Evolutionary conservation across 1,140 invertebrate genomes (phyloP).

Genomic region (Anthonomus grandis): DNA sequence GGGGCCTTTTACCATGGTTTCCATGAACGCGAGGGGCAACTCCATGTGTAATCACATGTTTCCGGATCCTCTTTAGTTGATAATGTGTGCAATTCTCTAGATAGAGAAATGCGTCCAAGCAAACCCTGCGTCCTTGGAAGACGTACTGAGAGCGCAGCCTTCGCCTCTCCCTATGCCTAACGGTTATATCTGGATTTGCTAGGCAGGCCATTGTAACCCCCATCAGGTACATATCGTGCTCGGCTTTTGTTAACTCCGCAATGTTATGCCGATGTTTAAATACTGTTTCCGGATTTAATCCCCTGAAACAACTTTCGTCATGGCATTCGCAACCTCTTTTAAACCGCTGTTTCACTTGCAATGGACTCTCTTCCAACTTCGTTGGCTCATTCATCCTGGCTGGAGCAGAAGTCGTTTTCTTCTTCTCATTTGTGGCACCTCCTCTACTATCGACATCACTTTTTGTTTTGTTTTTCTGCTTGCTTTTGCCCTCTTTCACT

Average conservation of each 20-base stretch:
- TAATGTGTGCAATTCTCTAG: conserved; percentile 78
- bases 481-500: conserved; percentile 1
- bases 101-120: conserved; percentile 74
- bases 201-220: conserved; percentile 76
- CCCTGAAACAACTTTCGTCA: conserved; percentile 69
- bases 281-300: conserved; percentile 68
- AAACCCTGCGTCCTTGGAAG: conserved; percentile 71
- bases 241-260: conserved; percentile 60
- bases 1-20: conserved; percentile 76
- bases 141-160: conserved; percentile 71
- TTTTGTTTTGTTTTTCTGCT: conserved; percentile 37
- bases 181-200: conserved; percentile 69
- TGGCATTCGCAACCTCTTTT: conserved; percentile 72
- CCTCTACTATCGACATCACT: conserved; percentile 37
- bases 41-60: conserved; percentile 74
- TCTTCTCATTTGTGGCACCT: conserved; percentile 49
- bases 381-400: conserved; percentile 48
- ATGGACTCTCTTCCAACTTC: conserved; percentile 56
- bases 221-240: conserved; percentile 73
- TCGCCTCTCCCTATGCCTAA: conserved; percentile 67
- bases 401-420: conserved; percentile 42
- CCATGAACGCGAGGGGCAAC: conserved; percentile 73
- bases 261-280: conserved; percentile 74
- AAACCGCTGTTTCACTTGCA: conserved; percentile 66
- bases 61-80: conserved; percentile 72